Evolutionary conservation across 1,140 invertebrate genomes (phyloP).

Genomic region (Gryon sp.): DNA sequence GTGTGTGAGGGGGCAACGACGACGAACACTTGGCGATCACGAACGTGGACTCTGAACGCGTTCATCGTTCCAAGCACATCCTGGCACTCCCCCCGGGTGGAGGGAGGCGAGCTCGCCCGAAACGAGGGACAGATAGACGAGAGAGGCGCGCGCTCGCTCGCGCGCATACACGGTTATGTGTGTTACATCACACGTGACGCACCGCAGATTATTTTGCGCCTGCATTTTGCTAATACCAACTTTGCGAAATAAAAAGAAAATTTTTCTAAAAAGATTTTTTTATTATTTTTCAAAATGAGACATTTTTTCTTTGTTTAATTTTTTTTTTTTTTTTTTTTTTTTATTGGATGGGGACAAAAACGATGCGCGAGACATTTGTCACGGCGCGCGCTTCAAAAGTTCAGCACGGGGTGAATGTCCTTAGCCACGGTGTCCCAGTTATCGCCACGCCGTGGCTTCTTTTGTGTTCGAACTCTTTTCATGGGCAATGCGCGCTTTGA

Average conservation of each 20-base stretch:
- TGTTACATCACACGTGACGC: slow-evolving; percentile 63
- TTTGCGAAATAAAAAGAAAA: too few relatives aligned
- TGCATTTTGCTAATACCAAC: slow-evolving; percentile 25
- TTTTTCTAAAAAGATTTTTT: too few relatives aligned
- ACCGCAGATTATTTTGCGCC: slow-evolving; percentile 45
- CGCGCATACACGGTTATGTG: slow-evolving; percentile 46
- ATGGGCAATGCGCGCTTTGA: slow-evolving; percentile 8
- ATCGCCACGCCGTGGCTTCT: slow-evolving; percentile 38
- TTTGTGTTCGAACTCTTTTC: slow-evolving; percentile 28
- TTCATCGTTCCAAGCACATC: slow-evolving; percentile 79
- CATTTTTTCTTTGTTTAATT: too few relatives aligned
- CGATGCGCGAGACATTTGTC: slow-evolving; percentile 26
- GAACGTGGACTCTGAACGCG: slow-evolving; percentile 68
- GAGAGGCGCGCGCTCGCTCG: slow-evolving; percentile 54
- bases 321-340: too few relatives aligned
- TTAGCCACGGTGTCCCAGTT: slow-evolving; percentile 57
- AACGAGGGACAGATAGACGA: slow-evolving; percentile 72
- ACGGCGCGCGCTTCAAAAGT: slow-evolving; percentile 39
- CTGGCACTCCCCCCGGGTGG: slow-evolving; percentile 78
- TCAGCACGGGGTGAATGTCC: slow-evolving; percentile 53
- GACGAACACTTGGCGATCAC: slow-evolving; percentile 45
- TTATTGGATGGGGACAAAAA: neutral
- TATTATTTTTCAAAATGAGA: too few relatives aligned
- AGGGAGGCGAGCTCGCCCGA: slow-evolving; percentile 66
- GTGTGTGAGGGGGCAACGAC: slow-evolving; percentile 53